phyloP scores from a whole-genome alignment of 1,140 invertebrate species.

The Mactra quadrangularis region DNA sequence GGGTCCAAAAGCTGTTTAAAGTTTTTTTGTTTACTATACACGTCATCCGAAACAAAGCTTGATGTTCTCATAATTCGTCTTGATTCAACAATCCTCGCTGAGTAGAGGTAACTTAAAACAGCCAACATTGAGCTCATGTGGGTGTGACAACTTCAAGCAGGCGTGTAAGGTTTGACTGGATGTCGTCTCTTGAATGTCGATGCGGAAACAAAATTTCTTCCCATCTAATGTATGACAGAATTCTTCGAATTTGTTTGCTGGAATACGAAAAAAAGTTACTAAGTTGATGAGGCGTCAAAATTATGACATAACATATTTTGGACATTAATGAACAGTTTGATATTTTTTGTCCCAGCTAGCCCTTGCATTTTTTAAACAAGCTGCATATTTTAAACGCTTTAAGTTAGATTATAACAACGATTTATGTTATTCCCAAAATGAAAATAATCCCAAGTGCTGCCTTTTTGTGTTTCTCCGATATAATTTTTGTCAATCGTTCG shows the following conservation, averaged over 20 bases:
- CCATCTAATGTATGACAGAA: not conserved
- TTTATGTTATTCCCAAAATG: too few relatives aligned
- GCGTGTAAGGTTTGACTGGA: not conserved
- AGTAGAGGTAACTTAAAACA: constrained; percentile 28
- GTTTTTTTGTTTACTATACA: too few relatives aligned
- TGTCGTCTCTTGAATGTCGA: not conserved
- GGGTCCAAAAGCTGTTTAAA: too few relatives aligned
- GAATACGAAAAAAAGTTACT: not conserved
- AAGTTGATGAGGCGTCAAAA: not conserved
- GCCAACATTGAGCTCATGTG: constrained; percentile 1
- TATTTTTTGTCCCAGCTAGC: not conserved
- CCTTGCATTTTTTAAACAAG: not conserved
- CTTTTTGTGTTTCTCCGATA: too few relatives aligned
- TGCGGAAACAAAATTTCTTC: constrained; percentile 25
- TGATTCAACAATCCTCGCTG: too few relatives aligned
- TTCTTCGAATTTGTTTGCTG: not conserved
- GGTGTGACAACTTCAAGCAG: not conserved
- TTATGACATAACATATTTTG: not conserved
- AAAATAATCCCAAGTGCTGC: too few relatives aligned
- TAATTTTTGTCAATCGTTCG: too few relatives aligned
- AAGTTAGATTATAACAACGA: too few relatives aligned
- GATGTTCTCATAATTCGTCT: too few relatives aligned
- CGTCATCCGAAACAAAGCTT: too few relatives aligned
- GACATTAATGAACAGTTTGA: not conserved
- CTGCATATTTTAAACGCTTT: not conserved